Evolutionary conservation across 2,888 invertebrate species (phyloP).

Genomic region (Drosophila macrothrix): DNA sequence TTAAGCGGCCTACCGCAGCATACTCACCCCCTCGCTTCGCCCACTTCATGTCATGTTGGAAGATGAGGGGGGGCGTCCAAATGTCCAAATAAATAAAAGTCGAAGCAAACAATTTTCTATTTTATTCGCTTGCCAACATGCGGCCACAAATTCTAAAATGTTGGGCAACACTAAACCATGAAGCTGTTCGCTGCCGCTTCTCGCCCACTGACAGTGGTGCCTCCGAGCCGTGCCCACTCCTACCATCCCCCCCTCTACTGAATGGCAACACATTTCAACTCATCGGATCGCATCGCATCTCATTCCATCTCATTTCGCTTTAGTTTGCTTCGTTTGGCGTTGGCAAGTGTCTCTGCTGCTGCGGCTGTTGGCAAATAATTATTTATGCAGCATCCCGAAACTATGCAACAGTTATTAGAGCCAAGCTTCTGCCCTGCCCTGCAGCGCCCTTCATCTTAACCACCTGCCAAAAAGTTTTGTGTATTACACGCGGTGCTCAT

Average conservation of each 20-base stretch:
- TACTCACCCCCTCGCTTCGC: too few species aligned
- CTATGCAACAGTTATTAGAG: conserved; percentile 76
- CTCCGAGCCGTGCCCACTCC: neutral
- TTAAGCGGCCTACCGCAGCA: conserved; percentile 73
- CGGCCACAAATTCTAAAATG: conserved; percentile 70
- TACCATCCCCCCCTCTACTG: neutral
- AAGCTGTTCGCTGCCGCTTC: neutral
- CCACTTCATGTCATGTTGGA: neutral
- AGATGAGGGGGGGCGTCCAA: too few species aligned
- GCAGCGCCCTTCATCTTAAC: conserved; percentile 28
- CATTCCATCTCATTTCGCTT: conserved; percentile 49
- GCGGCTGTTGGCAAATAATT: conserved; percentile 63
- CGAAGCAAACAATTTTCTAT: conserved; percentile 70
- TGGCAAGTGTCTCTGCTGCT: conserved; percentile 24
- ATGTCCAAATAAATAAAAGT: conserved; percentile 71
- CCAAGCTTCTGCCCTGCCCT: neutral
- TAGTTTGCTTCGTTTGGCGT: conserved; percentile 41
- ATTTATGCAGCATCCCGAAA: conserved; percentile 70
- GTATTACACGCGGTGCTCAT: conserved; percentile 64
- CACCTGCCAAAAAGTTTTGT: conserved; percentile 68
- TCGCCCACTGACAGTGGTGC: neutral
- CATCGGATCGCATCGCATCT: conserved; percentile 46
- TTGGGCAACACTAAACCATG: conserved; percentile 3
- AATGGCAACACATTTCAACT: conserved; percentile 49
- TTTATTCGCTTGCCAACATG: conserved; percentile 68